A percentile compares a stretch with the other conserved stretches of the same genome.
These are phyloP conservation scores for Arnoldichthys spilopterus DNA, from an alignment of 2,797 vertebrate species.

Conservation along the genomic window DNA sequence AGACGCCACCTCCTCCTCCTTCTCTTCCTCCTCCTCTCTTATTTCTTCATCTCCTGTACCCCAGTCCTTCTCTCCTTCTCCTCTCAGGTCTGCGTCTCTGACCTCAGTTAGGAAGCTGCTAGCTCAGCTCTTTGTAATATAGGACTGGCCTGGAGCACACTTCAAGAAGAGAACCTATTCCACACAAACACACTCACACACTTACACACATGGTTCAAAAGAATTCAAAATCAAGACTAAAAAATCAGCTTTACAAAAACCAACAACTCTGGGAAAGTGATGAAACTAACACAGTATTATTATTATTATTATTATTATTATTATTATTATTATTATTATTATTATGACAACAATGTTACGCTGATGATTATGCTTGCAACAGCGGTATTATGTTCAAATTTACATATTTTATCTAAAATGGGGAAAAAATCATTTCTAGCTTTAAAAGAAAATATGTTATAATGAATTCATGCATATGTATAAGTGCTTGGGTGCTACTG, in stretches of 20 bases:
- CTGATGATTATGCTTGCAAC: slow-evolving; percentile 61
- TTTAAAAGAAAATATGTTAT: slow-evolving; percentile 57
- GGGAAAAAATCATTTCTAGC: slow-evolving; percentile 59
- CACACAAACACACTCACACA: slow-evolving; percentile 33
- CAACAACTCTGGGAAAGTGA: slow-evolving; percentile 68
- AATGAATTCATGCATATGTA: slow-evolving; percentile 60
- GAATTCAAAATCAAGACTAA: slow-evolving; percentile 50
- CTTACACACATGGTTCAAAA: slow-evolving; percentile 52
- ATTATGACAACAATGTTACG: slow-evolving; percentile 51
- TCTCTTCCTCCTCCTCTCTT: slow-evolving; percentile 35
- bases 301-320: slow-evolving; percentile 34
- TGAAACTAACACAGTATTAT: slow-evolving; percentile 49
- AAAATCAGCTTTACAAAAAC: slow-evolving; percentile 65
- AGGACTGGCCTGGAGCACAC: slow-evolving; percentile 60
- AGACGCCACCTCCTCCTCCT: slow-evolving; percentile 33
- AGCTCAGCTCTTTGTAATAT: slow-evolving; percentile 62
- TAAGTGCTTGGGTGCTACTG: slow-evolving; percentile 69
- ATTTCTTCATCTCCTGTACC: slow-evolving; percentile 56
- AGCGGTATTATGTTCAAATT: slow-evolving; percentile 58
- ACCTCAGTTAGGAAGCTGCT: slow-evolving; percentile 59
- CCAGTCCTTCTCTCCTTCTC: slow-evolving; percentile 41
- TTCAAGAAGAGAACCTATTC: slow-evolving; percentile 56
- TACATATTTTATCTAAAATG: slow-evolving; percentile 64
- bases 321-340: slow-evolving; percentile 48
- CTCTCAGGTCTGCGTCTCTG: slow-evolving; percentile 65